phyloP scores from a whole-genome alignment of 2,888 invertebrate species.

The Antheraea yamamai region DNA sequence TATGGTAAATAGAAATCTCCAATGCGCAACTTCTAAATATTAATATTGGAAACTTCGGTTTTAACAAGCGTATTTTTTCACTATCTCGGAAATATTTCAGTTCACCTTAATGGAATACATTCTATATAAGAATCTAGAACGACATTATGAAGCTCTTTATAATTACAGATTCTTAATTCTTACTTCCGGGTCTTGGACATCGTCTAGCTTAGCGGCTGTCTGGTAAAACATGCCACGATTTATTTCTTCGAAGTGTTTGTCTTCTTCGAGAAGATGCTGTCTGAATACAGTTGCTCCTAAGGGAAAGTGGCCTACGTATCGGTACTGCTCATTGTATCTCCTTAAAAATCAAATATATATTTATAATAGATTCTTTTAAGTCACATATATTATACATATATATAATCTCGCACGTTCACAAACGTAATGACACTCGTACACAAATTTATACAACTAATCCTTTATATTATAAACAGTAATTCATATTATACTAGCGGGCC shows the following conservation, averaged over 20 bases:
- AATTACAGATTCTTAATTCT: conserved; percentile 11
- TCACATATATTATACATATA: neutral
- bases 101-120: no score
- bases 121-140: no score
- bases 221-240: conserved; percentile 64
- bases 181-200: conserved; percentile 65
- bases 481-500: no score
- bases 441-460: no score
- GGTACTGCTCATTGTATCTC: conserved; percentile 56
- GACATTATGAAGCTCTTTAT: neutral
- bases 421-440: no score
- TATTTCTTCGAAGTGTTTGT: conserved; percentile 58
- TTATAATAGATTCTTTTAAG: neutral
- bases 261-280: conserved; percentile 55
- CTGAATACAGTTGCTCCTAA: conserved; percentile 57
- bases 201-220: conserved; percentile 57
- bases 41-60: no score
- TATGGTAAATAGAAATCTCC: no score
- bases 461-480: no score
- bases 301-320: conserved; percentile 53
- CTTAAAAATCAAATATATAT: conserved; percentile 32
- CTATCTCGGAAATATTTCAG: no score
- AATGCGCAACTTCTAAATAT: no score
- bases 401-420: no score
- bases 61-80: no score